Evolutionary conservation across 1,140 invertebrate species (phyloP).

Genomic region (Panagrolaimus sp.): DNA sequence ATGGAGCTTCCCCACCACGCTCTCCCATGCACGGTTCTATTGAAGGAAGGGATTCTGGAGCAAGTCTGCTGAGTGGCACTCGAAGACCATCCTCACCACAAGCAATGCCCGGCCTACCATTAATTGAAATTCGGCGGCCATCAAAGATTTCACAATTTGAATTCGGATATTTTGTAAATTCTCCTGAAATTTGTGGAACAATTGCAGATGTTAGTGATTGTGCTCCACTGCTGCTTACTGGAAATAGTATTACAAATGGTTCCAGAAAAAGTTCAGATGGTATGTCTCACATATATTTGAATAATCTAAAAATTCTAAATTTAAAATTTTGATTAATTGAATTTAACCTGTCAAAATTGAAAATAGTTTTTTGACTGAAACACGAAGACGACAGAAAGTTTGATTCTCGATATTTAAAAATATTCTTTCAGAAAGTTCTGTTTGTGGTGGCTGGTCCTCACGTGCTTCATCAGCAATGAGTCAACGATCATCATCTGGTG

Average conservation of each 20-base stretch:
- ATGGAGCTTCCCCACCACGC: constrained; percentile 54
- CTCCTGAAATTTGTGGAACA: constrained; percentile 48
- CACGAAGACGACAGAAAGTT: too few species aligned
- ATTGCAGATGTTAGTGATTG: constrained; percentile 51
- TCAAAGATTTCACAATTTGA: constrained; percentile 58
- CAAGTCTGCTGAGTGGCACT: constrained; percentile 4
- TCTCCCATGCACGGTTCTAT: constrained; percentile 25
- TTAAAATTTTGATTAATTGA: too few species aligned
- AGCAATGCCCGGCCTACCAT: constrained; percentile 54
- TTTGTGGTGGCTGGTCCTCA: constrained; percentile 54
- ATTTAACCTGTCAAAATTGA: too few species aligned
- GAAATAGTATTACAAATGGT: constrained; percentile 24
- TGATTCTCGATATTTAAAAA: too few species aligned
- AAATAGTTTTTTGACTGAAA: too few species aligned
- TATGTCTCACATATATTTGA: too few species aligned
- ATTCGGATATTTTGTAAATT: constrained; percentile 58
- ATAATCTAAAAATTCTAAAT: too few species aligned
- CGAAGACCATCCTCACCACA: constrained; percentile 52
- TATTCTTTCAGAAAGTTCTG: constrained; percentile 52
- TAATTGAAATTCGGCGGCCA: constrained; percentile 55
- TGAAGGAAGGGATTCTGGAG: constrained; percentile 5
- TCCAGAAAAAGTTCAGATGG: constrained; percentile 57
- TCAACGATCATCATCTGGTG: constrained; percentile 54
- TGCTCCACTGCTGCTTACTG: constrained; percentile 49
- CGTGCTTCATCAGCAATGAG: constrained; percentile 55